Evolutionary conservation across 2,888 invertebrate genomes (phyloP).

Genomic region (Tridacna crocea): DNA sequence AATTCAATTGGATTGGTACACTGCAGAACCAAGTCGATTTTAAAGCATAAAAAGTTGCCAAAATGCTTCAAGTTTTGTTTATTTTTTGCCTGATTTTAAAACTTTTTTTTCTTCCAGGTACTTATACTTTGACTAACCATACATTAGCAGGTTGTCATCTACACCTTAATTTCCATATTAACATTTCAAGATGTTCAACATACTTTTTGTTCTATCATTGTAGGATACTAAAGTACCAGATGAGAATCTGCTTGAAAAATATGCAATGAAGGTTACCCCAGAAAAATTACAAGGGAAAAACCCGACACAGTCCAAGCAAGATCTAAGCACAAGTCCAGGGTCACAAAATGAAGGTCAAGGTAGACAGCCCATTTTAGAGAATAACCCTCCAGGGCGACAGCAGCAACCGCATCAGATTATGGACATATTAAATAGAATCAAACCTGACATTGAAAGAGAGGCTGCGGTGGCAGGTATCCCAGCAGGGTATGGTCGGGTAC

Average conservation of each 20-base stretch:
- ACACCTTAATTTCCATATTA: too few relatives aligned
- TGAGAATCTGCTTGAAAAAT: conserved; percentile 21
- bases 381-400: conserved; percentile 19
- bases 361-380: neutral
- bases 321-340: neutral
- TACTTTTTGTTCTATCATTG: conserved; percentile 3
- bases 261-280: conserved; percentile 25
- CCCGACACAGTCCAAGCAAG: neutral
- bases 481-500: conserved; percentile 22
- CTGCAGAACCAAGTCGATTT: too few relatives aligned
- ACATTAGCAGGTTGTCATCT: too few relatives aligned
- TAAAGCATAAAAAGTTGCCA: too few relatives aligned
- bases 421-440: neutral
- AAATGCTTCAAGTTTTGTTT: too few relatives aligned
- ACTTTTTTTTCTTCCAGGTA: too few relatives aligned
- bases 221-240: conserved; percentile 31
- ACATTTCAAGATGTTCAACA: too few relatives aligned
- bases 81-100: too few relatives aligned
- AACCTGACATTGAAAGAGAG: conserved; percentile 1
- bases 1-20: too few relatives aligned
- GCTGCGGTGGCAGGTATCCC: conserved; percentile 8
- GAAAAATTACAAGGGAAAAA: conserved; percentile 25
- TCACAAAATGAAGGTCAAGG: conserved; percentile 9
- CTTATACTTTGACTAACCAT: too few relatives aligned
- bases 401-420: neutral